Evolutionary conservation across 2,113 vertebrate genomes (phyloP).

Genomic region (Eolophus roseicapilla): DNA sequence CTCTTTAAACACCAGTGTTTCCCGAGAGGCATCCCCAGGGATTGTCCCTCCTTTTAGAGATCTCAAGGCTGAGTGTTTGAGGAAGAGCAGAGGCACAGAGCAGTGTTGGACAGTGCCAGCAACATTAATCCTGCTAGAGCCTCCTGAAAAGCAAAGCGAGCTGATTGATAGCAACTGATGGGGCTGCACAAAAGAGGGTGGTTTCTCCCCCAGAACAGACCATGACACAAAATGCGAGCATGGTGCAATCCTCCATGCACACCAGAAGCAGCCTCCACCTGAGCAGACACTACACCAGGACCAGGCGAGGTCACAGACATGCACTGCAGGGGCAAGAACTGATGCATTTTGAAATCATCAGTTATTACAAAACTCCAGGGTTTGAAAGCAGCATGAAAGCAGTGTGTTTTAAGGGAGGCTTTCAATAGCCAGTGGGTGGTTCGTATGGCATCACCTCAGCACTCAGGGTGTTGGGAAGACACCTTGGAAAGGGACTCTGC

Average conservation of each 20-base stretch:
- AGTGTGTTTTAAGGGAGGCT: not conserved
- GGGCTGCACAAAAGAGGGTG: not conserved
- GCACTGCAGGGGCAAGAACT: not conserved
- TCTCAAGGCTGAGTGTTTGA: not conserved
- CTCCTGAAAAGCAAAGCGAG: not conserved
- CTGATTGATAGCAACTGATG: not conserved
- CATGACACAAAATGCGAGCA: not conserved
- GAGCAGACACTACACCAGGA: not conserved
- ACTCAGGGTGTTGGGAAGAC: not conserved
- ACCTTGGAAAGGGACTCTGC: not conserved
- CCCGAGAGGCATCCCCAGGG: not conserved
- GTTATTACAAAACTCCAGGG: not conserved
- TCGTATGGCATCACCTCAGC: rapidly evolving
- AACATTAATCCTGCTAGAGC: not conserved
- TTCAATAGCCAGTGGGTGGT: rapidly evolving
- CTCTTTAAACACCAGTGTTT: not conserved
- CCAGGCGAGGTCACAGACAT: not conserved
- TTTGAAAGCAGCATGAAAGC: not conserved
- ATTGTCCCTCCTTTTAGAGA: not conserved
- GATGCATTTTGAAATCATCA: not conserved
- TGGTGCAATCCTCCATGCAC: rapidly evolving
- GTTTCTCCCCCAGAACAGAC: not conserved
- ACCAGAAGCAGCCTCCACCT: not conserved
- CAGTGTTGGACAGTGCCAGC: not conserved
- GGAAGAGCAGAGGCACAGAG: not conserved